Evolutionary conservation across 2,113 vertebrate species (phyloP).

Genomic region (Desmodus rotundus): DNA sequence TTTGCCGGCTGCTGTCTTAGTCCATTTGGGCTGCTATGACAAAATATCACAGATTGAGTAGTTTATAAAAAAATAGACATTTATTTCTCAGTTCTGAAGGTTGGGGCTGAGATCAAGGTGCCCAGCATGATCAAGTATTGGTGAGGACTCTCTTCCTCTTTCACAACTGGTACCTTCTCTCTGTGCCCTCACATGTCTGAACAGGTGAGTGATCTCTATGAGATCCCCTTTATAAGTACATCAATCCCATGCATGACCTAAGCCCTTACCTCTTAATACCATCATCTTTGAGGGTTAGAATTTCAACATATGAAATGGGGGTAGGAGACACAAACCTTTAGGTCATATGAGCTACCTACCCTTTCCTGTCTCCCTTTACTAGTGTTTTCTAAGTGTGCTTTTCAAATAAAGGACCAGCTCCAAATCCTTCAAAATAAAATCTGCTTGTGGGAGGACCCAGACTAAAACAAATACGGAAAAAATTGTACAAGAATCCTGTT

Average conservation of each 20-base stretch:
- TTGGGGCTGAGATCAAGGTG: background rate
- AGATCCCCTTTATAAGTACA: background rate
- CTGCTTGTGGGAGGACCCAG: background rate
- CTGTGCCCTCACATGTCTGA: background rate
- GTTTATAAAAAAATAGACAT: background rate
- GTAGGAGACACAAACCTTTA: background rate
- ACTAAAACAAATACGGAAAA: background rate
- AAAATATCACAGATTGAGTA: background rate
- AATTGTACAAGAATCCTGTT: background rate
- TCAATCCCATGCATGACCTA: background rate
- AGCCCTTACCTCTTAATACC: background rate
- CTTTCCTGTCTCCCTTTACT: background rate
- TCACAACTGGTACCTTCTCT: background rate
- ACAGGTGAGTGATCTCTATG: background rate
- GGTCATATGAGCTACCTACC: background rate
- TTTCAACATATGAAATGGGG: background rate
- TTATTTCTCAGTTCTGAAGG: background rate
- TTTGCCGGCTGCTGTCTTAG: background rate
- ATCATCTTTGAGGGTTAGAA: background rate
- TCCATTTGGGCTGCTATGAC: background rate
- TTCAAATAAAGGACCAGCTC: background rate
- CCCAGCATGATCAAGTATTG: background rate
- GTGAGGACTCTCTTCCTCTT: background rate
- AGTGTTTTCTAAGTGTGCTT: background rate
- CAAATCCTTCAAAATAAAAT: background rate